Base-by-base conservation (phyloP, 2,888 invertebrate species). In the Pimpla rufipes region DNA sequence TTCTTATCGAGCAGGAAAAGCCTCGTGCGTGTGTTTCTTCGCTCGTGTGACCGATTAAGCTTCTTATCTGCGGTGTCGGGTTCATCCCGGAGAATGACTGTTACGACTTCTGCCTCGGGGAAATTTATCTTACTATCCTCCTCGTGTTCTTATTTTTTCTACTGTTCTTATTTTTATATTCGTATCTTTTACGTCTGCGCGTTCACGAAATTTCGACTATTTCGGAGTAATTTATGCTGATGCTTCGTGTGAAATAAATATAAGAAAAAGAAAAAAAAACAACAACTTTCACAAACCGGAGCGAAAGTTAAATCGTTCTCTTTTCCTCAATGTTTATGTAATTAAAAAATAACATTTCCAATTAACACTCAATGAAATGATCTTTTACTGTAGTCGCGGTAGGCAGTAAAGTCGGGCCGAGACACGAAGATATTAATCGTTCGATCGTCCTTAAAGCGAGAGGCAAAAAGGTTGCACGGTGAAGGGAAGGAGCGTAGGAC, bases 401-500 rank as follows among this genome's bases (percentile, higher is more conserved):
- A 29, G 13, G 11, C 29, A 21, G 23, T 66, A 55, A 55, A 18
- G 52, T 18, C 23, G 10, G 55, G 0, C 3, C 6, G 55, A 18
- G 6, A 18, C 7, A 52, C 21, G 11, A 70, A 3, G 23, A 40
- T 57, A n/a, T 40, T n/a, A 8, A 67, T 57, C 42, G 37, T 23
- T 18, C 21, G n/a, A 18, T 70, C 40, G 52, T 64, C 64, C 52
- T 75, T 21, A 13, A 67, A 35, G 16, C 37, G 42, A 16, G n/a
- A 18, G 37, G 45, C 45, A 80, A 71, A 59, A 55, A 37, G 37
- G 11, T n/a, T 10, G 11, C 37, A 16, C 57, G 8, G 35, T 57
- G n/a, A 59, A 40, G 52, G 50, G 21, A 64, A n/a, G 70, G 67
- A 85, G 75, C 84, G 66, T 83, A 74, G 81, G 74, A 85, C 85